Percentiles rank a stretch among this genome's conserved stretches.
Evolutionary conservation across 2,113 vertebrate genomes (phyloP).

Genomic region (Xerus inauris): DNA sequence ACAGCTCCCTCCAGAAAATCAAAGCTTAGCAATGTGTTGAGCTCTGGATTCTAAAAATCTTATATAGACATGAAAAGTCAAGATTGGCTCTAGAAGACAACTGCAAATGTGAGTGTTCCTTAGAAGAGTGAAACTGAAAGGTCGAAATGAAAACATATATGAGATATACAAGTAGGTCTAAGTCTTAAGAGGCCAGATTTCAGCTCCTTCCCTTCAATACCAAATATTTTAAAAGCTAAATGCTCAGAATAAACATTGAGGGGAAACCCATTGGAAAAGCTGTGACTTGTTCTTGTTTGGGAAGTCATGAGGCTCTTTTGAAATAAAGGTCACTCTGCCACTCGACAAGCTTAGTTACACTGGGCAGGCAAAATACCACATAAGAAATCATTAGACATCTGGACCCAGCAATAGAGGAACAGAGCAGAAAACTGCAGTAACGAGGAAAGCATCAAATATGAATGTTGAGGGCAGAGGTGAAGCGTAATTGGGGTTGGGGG

Average conservation of each 20-base stretch:
- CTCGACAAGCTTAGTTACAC: background rate
- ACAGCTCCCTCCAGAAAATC: background rate
- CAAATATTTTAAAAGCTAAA: conserved; percentile 30
- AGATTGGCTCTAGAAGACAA: background rate
- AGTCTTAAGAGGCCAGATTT: background rate
- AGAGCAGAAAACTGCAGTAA: background rate
- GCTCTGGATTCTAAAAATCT: background rate
- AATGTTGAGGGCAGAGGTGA: background rate
- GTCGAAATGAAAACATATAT: background rate
- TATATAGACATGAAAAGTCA: background rate
- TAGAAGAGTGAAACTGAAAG: background rate
- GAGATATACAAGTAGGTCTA: background rate
- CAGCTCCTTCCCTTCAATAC: background rate
- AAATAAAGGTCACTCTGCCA: conserved; percentile 64
- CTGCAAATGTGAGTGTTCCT: background rate
- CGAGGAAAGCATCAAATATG: background rate
- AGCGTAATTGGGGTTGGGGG: rapidly evolving
- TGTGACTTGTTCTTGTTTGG: conserved; percentile 48
- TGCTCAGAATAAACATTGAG: conserved; percentile 58
- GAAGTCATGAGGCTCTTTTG: conserved; percentile 49
- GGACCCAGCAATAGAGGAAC: background rate
- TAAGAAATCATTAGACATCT: background rate
- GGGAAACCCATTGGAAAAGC: conserved; percentile 71
- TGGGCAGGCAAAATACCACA: background rate
- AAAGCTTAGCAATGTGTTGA: background rate